These are phyloP conservation scores for Ovis aries DNA, from an alignment of 2,113 vertebrate species.

Conservation along the genomic window ARS-UI_Ramb_v3.0 NC_056072.1:25504001-25504500, in stretches of 20 bases:
- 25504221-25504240: background rate
- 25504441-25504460: background rate
- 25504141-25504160: slow-evolving; percentile 39
- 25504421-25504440: background rate
- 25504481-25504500: background rate
- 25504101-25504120: slow-evolving; percentile 39
- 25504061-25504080: slow-evolving; percentile 28
- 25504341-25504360: background rate
- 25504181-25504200: slow-evolving; percentile 40
- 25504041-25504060: slow-evolving; percentile 10
- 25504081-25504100: slow-evolving; percentile 38
- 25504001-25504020: slow-evolving; percentile 37
- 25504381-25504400: background rate
- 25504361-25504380: background rate
- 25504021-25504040: slow-evolving; percentile 15
- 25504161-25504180: slow-evolving; percentile 33
- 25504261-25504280: background rate
- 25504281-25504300: background rate
- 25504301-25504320: background rate
- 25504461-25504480: background rate
- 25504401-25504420: background rate
- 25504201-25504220: background rate
- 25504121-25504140: slow-evolving; percentile 51
- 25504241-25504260: background rate
- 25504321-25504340: background rate